Evolutionary conservation across 2,113 vertebrate genomes (phyloP), one percentile per base, ranked within the genome.

Genomic region (Ranitomeya imitator): DNA sequence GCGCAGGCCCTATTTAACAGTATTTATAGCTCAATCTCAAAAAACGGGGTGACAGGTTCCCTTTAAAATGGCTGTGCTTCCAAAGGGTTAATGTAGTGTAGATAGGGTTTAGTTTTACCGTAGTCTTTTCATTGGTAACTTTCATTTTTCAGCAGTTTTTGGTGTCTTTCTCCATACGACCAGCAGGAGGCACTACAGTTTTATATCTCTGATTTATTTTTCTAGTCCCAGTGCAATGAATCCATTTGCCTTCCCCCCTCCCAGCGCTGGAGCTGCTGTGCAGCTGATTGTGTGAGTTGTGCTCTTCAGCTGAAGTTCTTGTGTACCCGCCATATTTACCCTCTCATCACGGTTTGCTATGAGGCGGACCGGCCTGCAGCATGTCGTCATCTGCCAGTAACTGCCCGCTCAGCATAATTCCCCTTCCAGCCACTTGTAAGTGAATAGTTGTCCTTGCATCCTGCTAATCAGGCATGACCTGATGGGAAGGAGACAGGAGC

Each of bases 281-380:
- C 9, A 26, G 57, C 78, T 80, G 26, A 80, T 18, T 60, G 79
- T 59, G 57, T 10, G 55, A 31, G 55, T 60, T 60, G 14, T 80
- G 8, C 51, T 18, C 51, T 55, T 55, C 12, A 57, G 12, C 55
- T 79, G 55, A 26, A 57, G 23, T 80, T 83, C 31, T 52, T 52
- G 61, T 83, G 61, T 83, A 63, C 61, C 67, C 67, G 81, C 61
- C 61, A 83, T 83, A 67, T 83, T 83, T 65, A 65, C 81, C 59
- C 18, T 51, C 61, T 55, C 65, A 18, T 83, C 10, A 23, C 57
- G 37, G 84, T 85, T 85, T 59, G 31, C 59, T 11, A 73, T 52
- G 73, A 60, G 63, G n/a, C 7, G 61, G 80, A 60, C 59, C 23
- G 21, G 84, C 23, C 73, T 76, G 67, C 54, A 85, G 84, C 54